phyloP scores from a whole-genome alignment of 2,888 invertebrate genomes.

The Galerucella calmariensis region DNA sequence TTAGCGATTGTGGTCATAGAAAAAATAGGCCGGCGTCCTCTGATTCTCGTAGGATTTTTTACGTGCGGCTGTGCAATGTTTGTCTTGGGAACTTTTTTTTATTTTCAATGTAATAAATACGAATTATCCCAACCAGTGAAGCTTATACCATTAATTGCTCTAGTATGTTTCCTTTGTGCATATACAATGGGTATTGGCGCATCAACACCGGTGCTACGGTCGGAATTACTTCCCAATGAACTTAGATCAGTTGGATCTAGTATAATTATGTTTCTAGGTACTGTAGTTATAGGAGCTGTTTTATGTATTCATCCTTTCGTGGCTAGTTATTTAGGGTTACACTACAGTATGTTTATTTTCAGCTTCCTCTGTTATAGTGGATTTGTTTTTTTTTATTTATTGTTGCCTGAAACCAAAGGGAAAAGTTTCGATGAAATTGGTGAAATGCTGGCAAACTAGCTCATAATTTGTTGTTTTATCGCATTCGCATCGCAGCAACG shows the following conservation, averaged over 20 bases:
- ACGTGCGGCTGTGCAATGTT: constrained; percentile 74
- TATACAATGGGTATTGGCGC: background rate
- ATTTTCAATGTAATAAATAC: constrained; percentile 46
- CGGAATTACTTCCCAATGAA: constrained; percentile 55
- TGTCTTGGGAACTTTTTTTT: constrained; percentile 70
- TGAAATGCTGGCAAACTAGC: constrained; percentile 14
- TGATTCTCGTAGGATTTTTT: constrained; percentile 75
- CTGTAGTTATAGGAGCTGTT: background rate
- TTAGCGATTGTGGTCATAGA: constrained; percentile 80
- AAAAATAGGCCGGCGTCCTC: constrained; percentile 75
- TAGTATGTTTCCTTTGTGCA: background rate
- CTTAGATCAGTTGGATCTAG: constrained; percentile 4
- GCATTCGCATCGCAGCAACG: too few relatives aligned
- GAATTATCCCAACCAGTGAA: background rate
- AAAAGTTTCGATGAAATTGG: constrained; percentile 41
- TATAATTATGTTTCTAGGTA: background rate
- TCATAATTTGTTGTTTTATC: background rate
- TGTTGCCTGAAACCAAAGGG: constrained; percentile 45
- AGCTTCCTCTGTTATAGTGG: constrained; percentile 28
- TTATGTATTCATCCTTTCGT: constrained; percentile 3
- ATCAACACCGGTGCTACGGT: constrained; percentile 53
- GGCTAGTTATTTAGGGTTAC: background rate
- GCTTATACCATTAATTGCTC: background rate
- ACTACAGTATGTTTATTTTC: constrained; percentile 28
- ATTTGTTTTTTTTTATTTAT: constrained; percentile 29